Evolutionary conservation across 1,140 invertebrate genomes (phyloP), one percentile per base, ranked within the genome.

Genomic region (Samia ricini): DNA sequence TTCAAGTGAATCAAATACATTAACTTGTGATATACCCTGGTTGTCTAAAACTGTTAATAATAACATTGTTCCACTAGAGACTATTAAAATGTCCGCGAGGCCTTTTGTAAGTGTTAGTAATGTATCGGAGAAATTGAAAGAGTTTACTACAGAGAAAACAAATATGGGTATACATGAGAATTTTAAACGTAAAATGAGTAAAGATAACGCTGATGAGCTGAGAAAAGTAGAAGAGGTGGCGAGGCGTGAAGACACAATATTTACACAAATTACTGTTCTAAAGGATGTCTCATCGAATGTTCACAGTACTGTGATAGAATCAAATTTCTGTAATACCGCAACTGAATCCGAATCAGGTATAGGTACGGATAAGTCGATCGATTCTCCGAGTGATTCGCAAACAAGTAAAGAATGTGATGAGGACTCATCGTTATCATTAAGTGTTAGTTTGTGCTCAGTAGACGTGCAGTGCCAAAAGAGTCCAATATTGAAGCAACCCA

Each of bases 401-500:
- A 74, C 78, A 51, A 89, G 88, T 67, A 91, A 91, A 64, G 90
- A 91, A 61, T 83, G 88, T 62, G 90, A 91, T 61, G 90, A 91
- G 26, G 89, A 91, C 64, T 91, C 90, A 4, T 78, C 84, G 7
- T 70, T 91, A 52, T 89, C 89, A 8, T 73, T 91, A 61, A 86
- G 88, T 75, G 74, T 90, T 49, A 91, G 88, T 74, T 71, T 89
- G 60, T 83, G 83, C 74, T 89, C 87, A 8, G 69, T 85, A 23
- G 88, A 88, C 51, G 71, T 73, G 36, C 79, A 79, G 49, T 79
- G 77, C 64, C 88, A 88, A 62, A 92, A 92, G 59, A 93, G 92
- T 65, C 95, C 95, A 7, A 96, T 96, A 59, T 74, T 96, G 19
- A 95, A 95, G 15, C 93, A 94, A 66, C 95, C 95, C 1, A 95